These are phyloP conservation scores for Aradophagus sp. DNA, from an alignment of 1,140 invertebrate genomes.

Conservation along the genomic window DNA sequence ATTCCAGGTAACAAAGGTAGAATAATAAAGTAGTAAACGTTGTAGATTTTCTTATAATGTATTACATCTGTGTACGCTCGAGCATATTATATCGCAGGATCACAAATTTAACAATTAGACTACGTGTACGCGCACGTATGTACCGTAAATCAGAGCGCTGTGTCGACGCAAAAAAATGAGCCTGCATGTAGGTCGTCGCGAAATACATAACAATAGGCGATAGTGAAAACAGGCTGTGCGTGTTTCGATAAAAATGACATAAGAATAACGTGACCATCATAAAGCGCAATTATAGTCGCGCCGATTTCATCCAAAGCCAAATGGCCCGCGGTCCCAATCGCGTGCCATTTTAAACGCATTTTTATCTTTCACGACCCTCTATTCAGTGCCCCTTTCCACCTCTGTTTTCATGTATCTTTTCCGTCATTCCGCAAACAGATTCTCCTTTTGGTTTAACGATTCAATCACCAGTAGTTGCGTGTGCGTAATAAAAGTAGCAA, in stretches of 20 bases:
- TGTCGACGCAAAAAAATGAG: conserved; percentile 65
- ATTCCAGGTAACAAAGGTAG: conserved; percentile 10
- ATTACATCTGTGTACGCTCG: conserved; percentile 46
- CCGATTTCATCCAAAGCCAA: conserved; percentile 24
- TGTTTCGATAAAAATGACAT: conserved; percentile 69
- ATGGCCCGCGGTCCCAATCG: too few species aligned
- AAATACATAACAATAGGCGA: conserved; percentile 67
- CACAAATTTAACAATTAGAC: conserved; percentile 58
- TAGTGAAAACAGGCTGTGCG: conserved; percentile 65
- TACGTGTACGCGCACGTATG: conserved; percentile 53
- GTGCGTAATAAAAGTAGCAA: conserved; percentile 41
- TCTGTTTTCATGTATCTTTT: too few species aligned
- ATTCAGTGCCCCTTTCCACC: too few species aligned
- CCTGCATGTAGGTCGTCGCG: conserved; percentile 68
- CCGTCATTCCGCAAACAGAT: too few species aligned
- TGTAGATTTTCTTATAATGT: too few species aligned
- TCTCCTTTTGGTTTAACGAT: conserved; percentile 2
- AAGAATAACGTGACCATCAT: conserved; percentile 52
- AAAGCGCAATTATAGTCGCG: conserved; percentile 53
- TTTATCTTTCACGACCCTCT: too few species aligned
- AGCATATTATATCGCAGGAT: conserved; percentile 46
- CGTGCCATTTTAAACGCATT: too few species aligned
- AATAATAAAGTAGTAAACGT: conserved; percentile 47
- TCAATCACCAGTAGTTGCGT: conserved; percentile 33
- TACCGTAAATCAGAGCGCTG: conserved; percentile 59